Percentiles rank a stretch among this genome's conserved stretches.
Evolutionary conservation across 2,113 vertebrate species (phyloP).

Genomic region (Syngnathus floridae): DNA sequence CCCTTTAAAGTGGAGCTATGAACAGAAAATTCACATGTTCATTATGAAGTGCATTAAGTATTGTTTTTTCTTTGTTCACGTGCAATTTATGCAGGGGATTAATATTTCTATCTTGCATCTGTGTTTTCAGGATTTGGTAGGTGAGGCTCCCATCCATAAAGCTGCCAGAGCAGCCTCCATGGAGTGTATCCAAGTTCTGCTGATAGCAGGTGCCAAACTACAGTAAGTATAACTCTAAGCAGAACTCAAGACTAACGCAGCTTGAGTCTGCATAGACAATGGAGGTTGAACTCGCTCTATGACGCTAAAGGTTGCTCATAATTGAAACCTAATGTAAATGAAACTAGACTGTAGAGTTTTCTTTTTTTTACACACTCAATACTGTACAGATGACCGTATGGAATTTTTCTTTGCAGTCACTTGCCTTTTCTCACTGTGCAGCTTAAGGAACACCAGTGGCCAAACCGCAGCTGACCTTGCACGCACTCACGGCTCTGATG

Average conservation of each 20-base stretch:
- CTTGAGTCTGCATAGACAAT: neutral
- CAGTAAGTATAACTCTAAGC: conserved; percentile 77
- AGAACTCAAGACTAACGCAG: neutral
- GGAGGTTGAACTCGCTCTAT: neutral
- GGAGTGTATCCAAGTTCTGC: conserved; percentile 87
- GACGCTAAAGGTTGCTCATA: too few relatives aligned
- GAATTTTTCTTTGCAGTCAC: neutral
- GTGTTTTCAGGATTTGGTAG: conserved; percentile 84
- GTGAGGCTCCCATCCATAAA: conserved; percentile 93
- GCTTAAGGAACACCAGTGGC: conserved; percentile 89
- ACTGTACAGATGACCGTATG: neutral
- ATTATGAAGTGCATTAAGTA: too few relatives aligned
- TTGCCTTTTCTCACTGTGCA: conserved; percentile 62
- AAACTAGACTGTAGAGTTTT: too few relatives aligned
- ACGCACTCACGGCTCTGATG: conserved; percentile 84
- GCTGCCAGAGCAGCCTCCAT: conserved; percentile 91
- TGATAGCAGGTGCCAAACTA: conserved; percentile 83
- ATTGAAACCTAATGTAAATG: too few relatives aligned
- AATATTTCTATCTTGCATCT: neutral
- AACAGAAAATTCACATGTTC: too few relatives aligned
- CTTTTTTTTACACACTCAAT: neutral
- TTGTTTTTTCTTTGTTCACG: too few relatives aligned
- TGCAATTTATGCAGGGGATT: neutral
- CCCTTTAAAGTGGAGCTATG: too few relatives aligned
- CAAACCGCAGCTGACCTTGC: conserved; percentile 95